A percentile compares a stretch with the other conserved stretches of the same genome.
Evolutionary conservation across 2,113 vertebrate genomes (phyloP).

Genomic region (Ceuthmochares aereus): DNA sequence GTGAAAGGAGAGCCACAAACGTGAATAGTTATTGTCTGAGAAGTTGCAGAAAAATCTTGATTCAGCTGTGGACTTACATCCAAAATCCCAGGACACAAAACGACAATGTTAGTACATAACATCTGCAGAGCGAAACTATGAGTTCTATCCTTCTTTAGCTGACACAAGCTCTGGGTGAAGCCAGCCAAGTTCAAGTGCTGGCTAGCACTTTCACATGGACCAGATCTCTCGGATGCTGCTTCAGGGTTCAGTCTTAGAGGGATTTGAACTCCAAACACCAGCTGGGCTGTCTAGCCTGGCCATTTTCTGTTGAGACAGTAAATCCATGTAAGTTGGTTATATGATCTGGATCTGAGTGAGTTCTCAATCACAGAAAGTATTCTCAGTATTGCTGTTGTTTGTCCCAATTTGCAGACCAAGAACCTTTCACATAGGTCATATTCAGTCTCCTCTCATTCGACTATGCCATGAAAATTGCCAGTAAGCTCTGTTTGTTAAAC

Average conservation of each 20-base stretch:
- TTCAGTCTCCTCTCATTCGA: neutral
- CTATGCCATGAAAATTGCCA: neutral
- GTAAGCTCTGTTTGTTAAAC: slow-evolving; percentile 17
- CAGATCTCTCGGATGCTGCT: neutral
- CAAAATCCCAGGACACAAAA: neutral
- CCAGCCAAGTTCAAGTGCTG: neutral
- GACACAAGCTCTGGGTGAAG: neutral
- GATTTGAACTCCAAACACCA: neutral
- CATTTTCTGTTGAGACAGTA: neutral
- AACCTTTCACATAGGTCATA: neutral
- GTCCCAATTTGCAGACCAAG: neutral
- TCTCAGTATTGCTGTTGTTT: neutral
- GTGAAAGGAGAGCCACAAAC: neutral
- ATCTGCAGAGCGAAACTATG: neutral
- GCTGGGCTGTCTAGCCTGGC: neutral
- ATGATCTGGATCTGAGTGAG: neutral
- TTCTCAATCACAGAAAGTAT: neutral
- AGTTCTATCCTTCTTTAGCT: neutral
- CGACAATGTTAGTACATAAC: neutral
- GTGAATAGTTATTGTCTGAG: neutral
- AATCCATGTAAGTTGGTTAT: neutral
- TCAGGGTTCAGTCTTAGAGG: neutral
- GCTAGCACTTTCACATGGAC: neutral
- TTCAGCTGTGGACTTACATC: neutral
- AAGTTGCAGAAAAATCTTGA: neutral